Evolutionary conservation across 2,888 invertebrate genomes (phyloP), one percentile per base, ranked within the genome.

Genomic region (Sarcophaga caerulescens): DNA sequence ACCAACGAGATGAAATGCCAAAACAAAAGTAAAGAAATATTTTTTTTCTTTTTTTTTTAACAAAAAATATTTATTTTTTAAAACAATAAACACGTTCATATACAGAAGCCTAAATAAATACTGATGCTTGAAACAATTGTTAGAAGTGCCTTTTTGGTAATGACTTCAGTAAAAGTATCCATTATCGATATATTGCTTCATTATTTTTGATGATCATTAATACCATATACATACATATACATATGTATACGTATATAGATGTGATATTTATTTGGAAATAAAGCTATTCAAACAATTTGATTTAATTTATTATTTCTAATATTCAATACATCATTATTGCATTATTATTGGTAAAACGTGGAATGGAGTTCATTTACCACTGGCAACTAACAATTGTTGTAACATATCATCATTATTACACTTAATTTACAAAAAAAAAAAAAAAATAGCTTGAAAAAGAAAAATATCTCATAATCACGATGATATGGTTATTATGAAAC

Each of bases 91-190:
- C 11, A 68, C 4, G 19, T 21, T 14, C 17, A 21, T 59, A 11
- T 52, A 45, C 65, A 59, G 80, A 47, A 70, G 78, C 62, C 44
- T 63, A 63, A 79, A 44, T 17, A 60, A 80, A 80, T 80, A 73
- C 1, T 1, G 52, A 0, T 52, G 47, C 17, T 23, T 59, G 21
- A 68, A 60, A 60, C 25, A 66, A 80, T 73, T 73, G 14, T 19
- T 3, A 47, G 2, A 44, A 81, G 11, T 68, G 25, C n/a, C 19
- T 70, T 47, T 45, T 19, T 19, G 68, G 6, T 35, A 35, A 45
- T 21, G 19, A 52, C 52, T 52, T 52, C 17, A 52, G 17, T 14
- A 52, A 12, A 52, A 45, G 35, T 68, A 17, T 69, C 14, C 17
- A n/a, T 25, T n/a, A 35, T 12, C 19, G 25, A n/a, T 71, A 12